A percentile compares a stretch with the other conserved stretches of the same genome.
Evolutionary conservation across 1,140 invertebrate genomes (phyloP).

Genomic region (Lepidotrigona ventralis): DNA sequence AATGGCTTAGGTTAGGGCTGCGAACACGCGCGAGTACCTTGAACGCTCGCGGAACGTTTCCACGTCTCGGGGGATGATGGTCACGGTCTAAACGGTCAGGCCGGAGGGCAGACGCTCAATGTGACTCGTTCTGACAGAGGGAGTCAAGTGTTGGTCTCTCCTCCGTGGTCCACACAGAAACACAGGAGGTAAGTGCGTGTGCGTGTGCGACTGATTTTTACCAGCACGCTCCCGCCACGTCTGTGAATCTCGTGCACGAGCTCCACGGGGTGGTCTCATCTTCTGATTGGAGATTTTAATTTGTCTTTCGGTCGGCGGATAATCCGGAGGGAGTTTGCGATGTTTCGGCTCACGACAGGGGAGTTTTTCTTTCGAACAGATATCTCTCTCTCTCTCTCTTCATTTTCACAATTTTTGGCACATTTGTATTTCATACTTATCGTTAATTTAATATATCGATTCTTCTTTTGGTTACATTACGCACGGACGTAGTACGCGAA

Average conservation of each 20-base stretch:
- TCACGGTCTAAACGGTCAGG: conserved; percentile 72
- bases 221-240: conserved; percentile 54
- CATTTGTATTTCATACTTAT: too few relatives aligned
- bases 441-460: too few relatives aligned
- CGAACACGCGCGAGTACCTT: not conserved
- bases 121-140: conserved; percentile 72
- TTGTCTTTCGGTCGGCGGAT: not conserved
- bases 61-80: conserved; percentile 39
- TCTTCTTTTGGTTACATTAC: too few relatives aligned
- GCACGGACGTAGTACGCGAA: too few relatives aligned
- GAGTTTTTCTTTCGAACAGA: not conserved
- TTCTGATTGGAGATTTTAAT: conserved; percentile 30
- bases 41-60: not conserved
- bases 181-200: conserved; percentile 31
- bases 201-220: conserved; percentile 65
- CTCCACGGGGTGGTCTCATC: conserved; percentile 17
- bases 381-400: not conserved
- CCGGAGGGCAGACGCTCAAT: conserved; percentile 77
- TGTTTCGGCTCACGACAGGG: not conserved
- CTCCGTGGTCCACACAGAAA: conserved; percentile 48
- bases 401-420: not conserved
- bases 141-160: conserved; percentile 74
- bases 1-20: not conserved
- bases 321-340: not conserved
- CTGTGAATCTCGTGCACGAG: not conserved